phyloP scores from a whole-genome alignment of 2,888 invertebrate species.

The Argyra leucocephala region DNA sequence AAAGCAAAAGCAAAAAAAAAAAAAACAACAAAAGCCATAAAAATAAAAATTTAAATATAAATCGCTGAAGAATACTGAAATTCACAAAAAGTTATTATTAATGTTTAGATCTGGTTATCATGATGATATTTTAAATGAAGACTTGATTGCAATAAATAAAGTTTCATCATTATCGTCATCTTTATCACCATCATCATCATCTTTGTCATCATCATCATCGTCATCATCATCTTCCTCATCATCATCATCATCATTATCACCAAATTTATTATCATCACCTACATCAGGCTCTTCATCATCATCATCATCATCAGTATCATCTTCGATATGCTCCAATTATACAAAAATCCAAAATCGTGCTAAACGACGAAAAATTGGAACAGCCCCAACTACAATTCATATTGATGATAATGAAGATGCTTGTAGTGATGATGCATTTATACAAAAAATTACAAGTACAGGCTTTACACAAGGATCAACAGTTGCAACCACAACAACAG shows the following conservation, averaged over 20 bases:
- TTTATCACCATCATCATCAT: conserved; percentile 16
- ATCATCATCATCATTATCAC: conserved; percentile 21
- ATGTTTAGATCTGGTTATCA: conserved; percentile 18
- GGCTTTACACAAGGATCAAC: conserved; percentile 8
- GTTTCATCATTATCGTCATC: conserved; percentile 20
- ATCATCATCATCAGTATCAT: conserved; percentile 21
- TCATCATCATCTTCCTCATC: conserved; percentile 24
- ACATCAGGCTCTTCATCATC: conserved; percentile 23
- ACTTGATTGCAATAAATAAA: conserved; percentile 24
- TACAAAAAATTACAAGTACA: conserved; percentile 37
- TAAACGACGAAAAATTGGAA: conserved; percentile 37
- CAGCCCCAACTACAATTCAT: conserved; percentile 21
- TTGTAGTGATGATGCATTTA: conserved; percentile 43
- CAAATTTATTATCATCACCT: conserved; percentile 27
- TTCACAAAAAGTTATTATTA: neutral
- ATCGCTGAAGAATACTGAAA: neutral
- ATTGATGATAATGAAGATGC: conserved; percentile 43
- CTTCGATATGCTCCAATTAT: conserved; percentile 23
- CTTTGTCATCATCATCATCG: conserved; percentile 22
- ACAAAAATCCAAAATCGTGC: conserved; percentile 24
- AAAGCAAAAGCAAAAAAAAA: neutral
- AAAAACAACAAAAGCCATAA: neutral
- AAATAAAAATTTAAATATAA: neutral
- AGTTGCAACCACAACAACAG: conserved; percentile 14
- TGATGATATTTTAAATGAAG: conserved; percentile 28